Evolutionary conservation across 2,113 vertebrate species (phyloP), one percentile per base, ranked within the genome.

Genomic region (Channa argus): DNA sequence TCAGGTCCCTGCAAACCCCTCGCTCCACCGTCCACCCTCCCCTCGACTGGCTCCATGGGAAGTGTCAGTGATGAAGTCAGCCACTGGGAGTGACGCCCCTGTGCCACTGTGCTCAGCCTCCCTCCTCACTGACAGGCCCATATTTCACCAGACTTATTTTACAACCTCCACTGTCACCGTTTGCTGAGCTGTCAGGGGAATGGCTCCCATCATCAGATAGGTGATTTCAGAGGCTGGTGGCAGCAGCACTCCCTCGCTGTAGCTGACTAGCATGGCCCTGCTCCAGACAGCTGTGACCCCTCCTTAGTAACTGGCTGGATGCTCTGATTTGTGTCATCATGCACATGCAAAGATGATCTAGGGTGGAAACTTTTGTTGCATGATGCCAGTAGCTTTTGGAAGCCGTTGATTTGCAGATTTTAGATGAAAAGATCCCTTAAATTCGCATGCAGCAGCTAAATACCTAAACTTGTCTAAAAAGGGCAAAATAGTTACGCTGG

Each of bases 21-120:
- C n/a, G 4, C 24, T 62, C 15, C 14, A 33, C 33, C 67, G 44
- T n/a, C 44, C 63, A 12, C 4, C 59, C 9, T 44, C 33, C 64
- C 13, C 47, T 59, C 52, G 58, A 14, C 41, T 8, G 49, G 77
- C 63, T 86, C 84, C 51, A 11, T 34, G 46, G 90, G 78, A 79
- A 86, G 70, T 43, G 77, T 81, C 84, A 38, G 66, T 90, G 82
- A 91, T 91, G 85, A 86, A 91, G 86, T 88, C 84, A 78, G 84
- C 73, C 72, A 75, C 65, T 7, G 79, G 74, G 79, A 88, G 79
- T 56, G 37, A 64, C 39, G 64, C 77, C 74, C 77, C 80, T 50
- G 79, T 36, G 5, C 67, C n/a, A 6, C 74, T 77, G 73, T 77
- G 62, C 64, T 66, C 79, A 72, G 71, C 63, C 62, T 62, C 63